Evolutionary conservation across 64 coral and sea anemone genomes (phyloP).

Genomic region (Actinia tenebrosa): DNA sequence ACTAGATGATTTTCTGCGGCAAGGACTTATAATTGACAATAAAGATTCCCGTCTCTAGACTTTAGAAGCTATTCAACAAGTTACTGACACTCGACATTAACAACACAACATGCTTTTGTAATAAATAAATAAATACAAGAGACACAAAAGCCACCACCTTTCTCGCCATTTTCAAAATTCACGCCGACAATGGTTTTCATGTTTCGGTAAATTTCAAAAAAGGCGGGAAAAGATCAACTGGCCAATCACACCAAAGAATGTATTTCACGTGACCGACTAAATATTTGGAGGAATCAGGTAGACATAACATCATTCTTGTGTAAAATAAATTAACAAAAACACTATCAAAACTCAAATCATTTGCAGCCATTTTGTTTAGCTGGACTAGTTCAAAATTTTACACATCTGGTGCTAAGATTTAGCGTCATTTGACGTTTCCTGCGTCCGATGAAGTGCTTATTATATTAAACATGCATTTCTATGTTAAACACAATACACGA

Average conservation of each 20-base stretch:
- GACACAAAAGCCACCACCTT: neutral
- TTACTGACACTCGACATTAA: neutral
- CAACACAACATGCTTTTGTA: conserved; percentile 11
- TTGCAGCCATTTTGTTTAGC: neutral
- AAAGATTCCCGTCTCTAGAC: neutral
- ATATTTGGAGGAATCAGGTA: neutral
- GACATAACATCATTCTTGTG: neutral
- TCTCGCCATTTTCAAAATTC: neutral
- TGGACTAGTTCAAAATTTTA: neutral
- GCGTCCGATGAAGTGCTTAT: neutral
- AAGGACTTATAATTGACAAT: neutral
- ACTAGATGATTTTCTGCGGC: neutral
- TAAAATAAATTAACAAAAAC: neutral
- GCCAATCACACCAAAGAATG: neutral
- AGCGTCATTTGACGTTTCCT: neutral
- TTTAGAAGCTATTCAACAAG: neutral
- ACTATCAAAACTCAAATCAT: neutral
- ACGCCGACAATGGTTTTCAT: neutral
- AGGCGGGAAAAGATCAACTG: neutral
- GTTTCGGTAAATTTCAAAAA: neutral
- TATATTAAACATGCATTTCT: neutral
- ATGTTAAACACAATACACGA: neutral
- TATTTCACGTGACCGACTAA: neutral
- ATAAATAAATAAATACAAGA: conserved; percentile 11
- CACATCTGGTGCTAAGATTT: neutral